Evolutionary conservation across 2,888 invertebrate genomes (phyloP).

Genomic region (Papilio demoleus): DNA sequence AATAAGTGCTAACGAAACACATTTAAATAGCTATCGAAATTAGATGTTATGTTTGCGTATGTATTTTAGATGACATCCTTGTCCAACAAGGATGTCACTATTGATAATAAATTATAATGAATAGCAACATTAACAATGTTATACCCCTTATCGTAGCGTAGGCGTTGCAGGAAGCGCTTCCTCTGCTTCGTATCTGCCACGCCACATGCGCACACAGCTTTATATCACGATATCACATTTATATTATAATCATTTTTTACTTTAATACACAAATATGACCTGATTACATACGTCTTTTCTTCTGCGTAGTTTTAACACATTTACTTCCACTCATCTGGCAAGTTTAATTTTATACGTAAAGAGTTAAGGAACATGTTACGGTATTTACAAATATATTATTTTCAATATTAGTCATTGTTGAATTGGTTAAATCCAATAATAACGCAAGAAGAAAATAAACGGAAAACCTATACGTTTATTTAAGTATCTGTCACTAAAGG

Average conservation of each 20-base stretch:
- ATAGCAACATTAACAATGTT: conserved; percentile 17
- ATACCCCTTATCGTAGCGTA: conserved; percentile 29
- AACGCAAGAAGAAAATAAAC: too few species aligned
- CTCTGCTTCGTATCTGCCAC: conserved; percentile 35
- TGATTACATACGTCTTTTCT: neutral
- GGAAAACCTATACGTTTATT: too few species aligned
- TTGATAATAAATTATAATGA: conserved; percentile 24
- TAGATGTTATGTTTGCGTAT: too few species aligned
- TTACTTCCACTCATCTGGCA: neutral
- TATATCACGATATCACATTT: conserved; percentile 8
- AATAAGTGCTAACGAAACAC: neutral
- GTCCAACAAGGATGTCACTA: conserved; percentile 2
- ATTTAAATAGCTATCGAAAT: neutral
- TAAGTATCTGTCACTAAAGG: too few species aligned
- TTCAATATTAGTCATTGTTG: neutral
- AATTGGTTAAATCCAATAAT: neutral
- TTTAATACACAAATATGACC: neutral
- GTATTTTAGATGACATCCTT: neutral
- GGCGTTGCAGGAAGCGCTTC: conserved; percentile 38
- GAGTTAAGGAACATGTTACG: neutral
- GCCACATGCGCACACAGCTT: conserved; percentile 5
- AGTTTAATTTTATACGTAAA: neutral
- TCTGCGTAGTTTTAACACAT: neutral
- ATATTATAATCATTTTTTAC: neutral
- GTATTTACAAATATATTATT: neutral